Conservation (phyloP, 1,140 invertebrate species). For the Saccostrea glomerata region DNA sequence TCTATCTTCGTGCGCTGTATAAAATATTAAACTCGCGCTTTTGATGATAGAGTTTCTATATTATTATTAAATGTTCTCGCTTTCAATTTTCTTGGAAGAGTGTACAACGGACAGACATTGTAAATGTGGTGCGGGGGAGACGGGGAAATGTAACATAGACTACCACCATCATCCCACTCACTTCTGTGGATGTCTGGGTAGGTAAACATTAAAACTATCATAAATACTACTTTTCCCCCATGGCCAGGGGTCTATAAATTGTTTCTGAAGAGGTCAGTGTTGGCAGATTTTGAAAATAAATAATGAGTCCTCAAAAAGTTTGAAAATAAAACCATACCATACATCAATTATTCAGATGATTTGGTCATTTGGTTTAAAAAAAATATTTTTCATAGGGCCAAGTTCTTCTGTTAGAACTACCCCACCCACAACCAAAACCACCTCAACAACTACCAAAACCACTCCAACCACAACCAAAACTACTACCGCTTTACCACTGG, state of each 20-base stretch:
- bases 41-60: no score
- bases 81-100: neutral
- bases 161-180: neutral
- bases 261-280: neutral
- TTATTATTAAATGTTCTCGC: neutral
- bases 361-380: no score
- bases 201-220: neutral
- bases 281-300: neutral
- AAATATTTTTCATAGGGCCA: neutral
- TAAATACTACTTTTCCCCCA: neutral
- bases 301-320: neutral
- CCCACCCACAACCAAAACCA: neutral
- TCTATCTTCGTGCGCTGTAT: no score
- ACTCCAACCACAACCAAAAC: neutral
- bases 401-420: neutral
- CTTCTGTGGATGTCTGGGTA: neutral
- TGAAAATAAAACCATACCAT: neutral
- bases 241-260: no score
- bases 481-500: neutral
- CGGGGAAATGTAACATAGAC: neutral
- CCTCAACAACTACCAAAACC: neutral
- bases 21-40: no score
- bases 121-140: neutral
- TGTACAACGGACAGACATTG: slow-evolving; percentile 3
- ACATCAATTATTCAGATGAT: no score